Evolutionary conservation across 2,888 invertebrate species (phyloP), one percentile per base, ranked within the genome.

Genomic region (Polietes domitor): DNA sequence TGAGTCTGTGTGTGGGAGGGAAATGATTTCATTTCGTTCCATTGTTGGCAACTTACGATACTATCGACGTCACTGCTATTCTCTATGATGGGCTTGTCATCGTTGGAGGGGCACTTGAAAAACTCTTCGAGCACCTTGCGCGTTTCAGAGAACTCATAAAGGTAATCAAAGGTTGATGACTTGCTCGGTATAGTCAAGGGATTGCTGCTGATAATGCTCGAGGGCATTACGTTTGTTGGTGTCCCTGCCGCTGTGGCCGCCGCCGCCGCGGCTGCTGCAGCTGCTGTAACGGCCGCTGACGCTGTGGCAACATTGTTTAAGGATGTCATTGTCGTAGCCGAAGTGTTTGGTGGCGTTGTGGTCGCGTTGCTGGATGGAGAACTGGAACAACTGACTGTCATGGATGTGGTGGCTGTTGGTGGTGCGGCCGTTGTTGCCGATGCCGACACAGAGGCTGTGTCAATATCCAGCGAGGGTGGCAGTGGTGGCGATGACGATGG

Each of bases 121-220:
- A 98, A 98, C 93, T 98, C 97, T 90, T 98, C 97, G 61, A 98
- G 93, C 71, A 98, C 97, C 93, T 97, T 97, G 87, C 97, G 94
- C 37, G 98, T 98, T 93, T 98, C 97, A 0, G 97, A 97, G 93
- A 97, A 97, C 92, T 98, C 98, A 92, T 97, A 97, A 85, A 97
- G 92, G 92, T 97, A 97, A 93, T 97, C 97, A 91, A 97, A 97
- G 93, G 97, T 96, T 74, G 96, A 93, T 80, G 94, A 92, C 88
- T 92, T 92, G 47, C 91, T 89, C 70, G 89, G 90, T 76, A 90
- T 86, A 70, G 88, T 88, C 78, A 90, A 79, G 15, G 88, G 87
- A 58, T 81, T 85, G 75, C 80, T 87, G 68, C 84, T 86, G 72
- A 76, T 82, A 43, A 82, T 72, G 21, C 82, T 71, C 65, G 77